These are phyloP conservation scores for Trochalopteron elliotii DNA, from an alignment of 2,113 vertebrate species.

Conservation along the genomic window DNA sequence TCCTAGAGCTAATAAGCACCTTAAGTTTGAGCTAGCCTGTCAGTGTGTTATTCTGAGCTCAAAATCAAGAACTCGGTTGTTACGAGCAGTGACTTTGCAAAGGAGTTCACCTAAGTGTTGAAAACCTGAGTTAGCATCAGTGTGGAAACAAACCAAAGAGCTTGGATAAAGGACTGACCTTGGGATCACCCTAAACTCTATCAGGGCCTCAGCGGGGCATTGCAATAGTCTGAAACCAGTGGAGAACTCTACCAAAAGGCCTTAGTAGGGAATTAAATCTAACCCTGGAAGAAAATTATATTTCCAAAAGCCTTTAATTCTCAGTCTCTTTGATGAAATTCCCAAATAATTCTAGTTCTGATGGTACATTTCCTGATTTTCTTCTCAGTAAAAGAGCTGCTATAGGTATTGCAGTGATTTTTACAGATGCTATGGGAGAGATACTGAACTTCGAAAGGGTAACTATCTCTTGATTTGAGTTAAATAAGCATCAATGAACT, in stretches of 20 bases:
- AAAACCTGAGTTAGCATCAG: background rate
- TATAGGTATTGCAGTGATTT: background rate
- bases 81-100: background rate
- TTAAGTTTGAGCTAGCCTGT: background rate
- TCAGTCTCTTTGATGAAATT: background rate
- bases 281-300: background rate
- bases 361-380: background rate
- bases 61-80: background rate
- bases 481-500: background rate
- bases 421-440: background rate
- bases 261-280: background rate
- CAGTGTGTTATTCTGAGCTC: background rate
- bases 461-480: background rate
- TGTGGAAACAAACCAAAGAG: background rate
- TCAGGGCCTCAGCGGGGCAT: background rate
- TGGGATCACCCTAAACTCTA: background rate
- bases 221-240: background rate
- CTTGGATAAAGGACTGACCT: background rate
- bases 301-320: background rate
- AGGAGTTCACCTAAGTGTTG: background rate
- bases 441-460: background rate
- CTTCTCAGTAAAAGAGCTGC: background rate
- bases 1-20: background rate
- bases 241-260: background rate
- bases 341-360: background rate